Conservation (phyloP, 2,797 vertebrate species). For the Hypotaenidia philippensis region DNA sequence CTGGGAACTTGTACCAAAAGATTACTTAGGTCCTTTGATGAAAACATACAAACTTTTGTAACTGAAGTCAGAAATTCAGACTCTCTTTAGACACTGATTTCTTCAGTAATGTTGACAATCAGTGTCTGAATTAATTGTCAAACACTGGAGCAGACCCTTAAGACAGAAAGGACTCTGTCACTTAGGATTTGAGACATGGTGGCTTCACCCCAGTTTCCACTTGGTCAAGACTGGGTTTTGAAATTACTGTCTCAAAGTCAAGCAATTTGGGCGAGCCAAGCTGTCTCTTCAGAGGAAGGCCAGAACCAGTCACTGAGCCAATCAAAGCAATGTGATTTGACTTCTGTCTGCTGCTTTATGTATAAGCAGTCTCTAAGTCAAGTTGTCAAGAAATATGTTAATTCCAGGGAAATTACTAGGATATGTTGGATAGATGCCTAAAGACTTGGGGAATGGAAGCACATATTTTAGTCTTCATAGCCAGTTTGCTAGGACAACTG, state of each 20-base stretch:
- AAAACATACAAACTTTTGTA: not conserved
- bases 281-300: not conserved
- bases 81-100: not conserved
- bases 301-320: not conserved
- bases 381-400: not conserved
- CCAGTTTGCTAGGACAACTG: conserved; percentile 27
- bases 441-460: not conserved
- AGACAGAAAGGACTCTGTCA: not conserved
- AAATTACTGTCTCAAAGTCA: not conserved
- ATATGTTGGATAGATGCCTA: not conserved
- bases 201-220: not conserved
- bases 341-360: not conserved
- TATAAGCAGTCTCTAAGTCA: not conserved
- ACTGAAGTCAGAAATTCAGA: conserved; percentile 33
- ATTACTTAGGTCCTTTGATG: conserved; percentile 15
- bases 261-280: not conserved
- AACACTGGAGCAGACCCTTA: not conserved
- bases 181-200: not conserved
- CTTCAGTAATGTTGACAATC: not conserved
- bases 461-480: not conserved
- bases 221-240: not conserved
- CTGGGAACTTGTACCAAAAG: not conserved
- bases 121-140: not conserved
- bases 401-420: conserved; percentile 4
- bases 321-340: not conserved